Conservation (phyloP, 2,888 invertebrate species). For the Callimorpha dominula region DNA sequence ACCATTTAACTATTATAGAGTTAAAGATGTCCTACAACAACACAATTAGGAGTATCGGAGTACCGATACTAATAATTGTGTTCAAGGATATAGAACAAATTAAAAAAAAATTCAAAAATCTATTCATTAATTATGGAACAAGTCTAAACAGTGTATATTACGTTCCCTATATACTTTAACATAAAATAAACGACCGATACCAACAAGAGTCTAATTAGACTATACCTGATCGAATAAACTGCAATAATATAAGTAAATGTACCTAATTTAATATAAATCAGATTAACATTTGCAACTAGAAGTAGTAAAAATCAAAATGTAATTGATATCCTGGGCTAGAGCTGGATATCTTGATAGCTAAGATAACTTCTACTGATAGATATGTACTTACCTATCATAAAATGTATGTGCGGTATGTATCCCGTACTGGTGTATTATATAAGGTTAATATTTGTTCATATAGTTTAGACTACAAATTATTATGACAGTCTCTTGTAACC, state of each 20-base stretch:
- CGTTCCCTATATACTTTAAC: not conserved
- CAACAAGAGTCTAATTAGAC: not conserved
- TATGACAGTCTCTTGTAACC: slow-evolving; percentile 20
- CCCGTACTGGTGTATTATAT: slow-evolving; percentile 46
- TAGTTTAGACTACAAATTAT: slow-evolving; percentile 7
- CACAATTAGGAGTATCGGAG: too few species aligned
- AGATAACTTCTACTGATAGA: slow-evolving; percentile 47
- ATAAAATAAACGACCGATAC: not conserved
- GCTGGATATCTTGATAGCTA: slow-evolving; percentile 48
- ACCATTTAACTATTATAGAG: too few species aligned
- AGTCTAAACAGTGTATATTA: not conserved
- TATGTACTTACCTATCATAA: slow-evolving; percentile 68
- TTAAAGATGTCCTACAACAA: too few species aligned
- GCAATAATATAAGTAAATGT: not conserved
- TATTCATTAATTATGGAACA: not conserved
- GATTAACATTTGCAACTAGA: slow-evolving; percentile 26
- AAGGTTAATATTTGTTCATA: slow-evolving; percentile 26
- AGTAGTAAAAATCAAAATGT: slow-evolving; percentile 45
- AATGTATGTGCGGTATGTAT: slow-evolving; percentile 49
- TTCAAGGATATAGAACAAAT: not conserved
- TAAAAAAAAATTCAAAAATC: not conserved
- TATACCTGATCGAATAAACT: not conserved
- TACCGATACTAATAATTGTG: not conserved
- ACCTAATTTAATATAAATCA: not conserved
- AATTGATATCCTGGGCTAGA: slow-evolving; percentile 39